Conservation (phyloP, 2,888 invertebrate genomes). For the Heteropelma amictum region DNA sequence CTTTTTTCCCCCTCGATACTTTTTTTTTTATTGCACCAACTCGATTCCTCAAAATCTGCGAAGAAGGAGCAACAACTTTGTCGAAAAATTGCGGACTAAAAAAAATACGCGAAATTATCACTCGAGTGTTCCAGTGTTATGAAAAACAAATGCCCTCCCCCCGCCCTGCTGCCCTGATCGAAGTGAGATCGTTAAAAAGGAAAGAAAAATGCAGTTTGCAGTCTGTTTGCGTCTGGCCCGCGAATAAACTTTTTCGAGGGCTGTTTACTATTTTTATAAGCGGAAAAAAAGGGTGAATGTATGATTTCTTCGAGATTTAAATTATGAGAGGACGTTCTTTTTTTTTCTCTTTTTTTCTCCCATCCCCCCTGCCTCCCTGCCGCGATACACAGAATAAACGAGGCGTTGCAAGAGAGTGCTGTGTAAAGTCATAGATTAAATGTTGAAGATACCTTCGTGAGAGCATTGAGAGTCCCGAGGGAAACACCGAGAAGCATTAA, state of each 20-base stretch:
- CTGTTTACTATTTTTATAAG: slow-evolving; percentile 77
- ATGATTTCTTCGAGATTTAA: slow-evolving; percentile 66
- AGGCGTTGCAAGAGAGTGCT: slow-evolving; percentile 46
- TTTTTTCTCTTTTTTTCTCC: no score
- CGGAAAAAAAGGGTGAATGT: slow-evolving; percentile 66
- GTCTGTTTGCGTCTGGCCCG: slow-evolving; percentile 65
- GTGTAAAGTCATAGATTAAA: slow-evolving; percentile 57
- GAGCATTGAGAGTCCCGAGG: slow-evolving; percentile 35
- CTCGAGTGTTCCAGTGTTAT: slow-evolving; percentile 56
- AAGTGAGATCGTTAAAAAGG: slow-evolving; percentile 8
- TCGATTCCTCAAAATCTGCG: no score
- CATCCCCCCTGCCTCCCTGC: no score
- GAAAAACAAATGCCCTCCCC: slow-evolving; percentile 52
- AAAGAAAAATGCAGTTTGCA: slow-evolving; percentile 60
- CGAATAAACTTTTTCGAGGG: slow-evolving; percentile 53
- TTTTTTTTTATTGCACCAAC: no score
- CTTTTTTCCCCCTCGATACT: background rate
- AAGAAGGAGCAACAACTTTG: no score
- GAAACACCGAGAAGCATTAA: background rate
- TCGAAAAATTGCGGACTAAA: background rate
- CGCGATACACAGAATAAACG: background rate
- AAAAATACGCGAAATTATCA: slow-evolving; percentile 25
- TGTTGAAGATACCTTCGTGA: slow-evolving; percentile 50
- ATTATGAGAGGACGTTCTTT: slow-evolving; percentile 53
- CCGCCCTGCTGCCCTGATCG: background rate